Evolutionary conservation across 2,797 vertebrate species (phyloP).

Genomic region (Oreortyx pictus): DNA sequence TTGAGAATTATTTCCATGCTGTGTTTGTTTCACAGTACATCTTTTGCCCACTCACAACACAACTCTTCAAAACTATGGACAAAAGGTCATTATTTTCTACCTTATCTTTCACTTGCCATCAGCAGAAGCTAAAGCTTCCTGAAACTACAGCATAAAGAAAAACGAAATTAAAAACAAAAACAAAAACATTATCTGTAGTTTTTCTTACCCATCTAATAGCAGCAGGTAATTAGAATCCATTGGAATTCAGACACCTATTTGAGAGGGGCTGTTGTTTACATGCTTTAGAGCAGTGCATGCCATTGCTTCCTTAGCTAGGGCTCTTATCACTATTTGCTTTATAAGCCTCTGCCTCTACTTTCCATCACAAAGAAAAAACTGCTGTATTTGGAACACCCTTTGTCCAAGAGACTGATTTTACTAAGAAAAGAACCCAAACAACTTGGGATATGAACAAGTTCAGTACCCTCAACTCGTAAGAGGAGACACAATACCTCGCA

Average conservation of each 20-base stretch:
- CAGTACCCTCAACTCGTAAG: not conserved
- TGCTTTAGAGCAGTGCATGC: not conserved
- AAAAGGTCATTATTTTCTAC: conserved; percentile 46
- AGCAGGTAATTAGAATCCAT: conserved; percentile 49
- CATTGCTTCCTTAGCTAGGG: not conserved
- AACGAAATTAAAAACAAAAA: no score
- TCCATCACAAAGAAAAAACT: not conserved
- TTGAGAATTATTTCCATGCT: not conserved
- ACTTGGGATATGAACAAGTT: not conserved
- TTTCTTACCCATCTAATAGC: not conserved
- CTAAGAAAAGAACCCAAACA: not conserved
- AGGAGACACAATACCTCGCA: not conserved
- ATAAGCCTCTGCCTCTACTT: not conserved
- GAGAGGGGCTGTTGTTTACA: conserved; percentile 29
- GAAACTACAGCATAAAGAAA: not conserved
- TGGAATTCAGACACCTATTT: conserved; percentile 46
- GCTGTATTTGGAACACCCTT: not conserved
- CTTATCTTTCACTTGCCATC: conserved; percentile 14
- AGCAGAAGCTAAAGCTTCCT: not conserved
- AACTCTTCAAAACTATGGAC: not conserved
- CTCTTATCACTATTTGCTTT: conserved; percentile 19
- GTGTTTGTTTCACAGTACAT: conserved; percentile 33
- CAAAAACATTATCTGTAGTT: not conserved
- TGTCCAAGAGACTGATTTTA: not conserved
- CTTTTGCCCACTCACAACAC: conserved; percentile 9